Base-by-base conservation (phyloP, 2,797 vertebrate genomes). In the Apogon hyalosoma region DNA sequence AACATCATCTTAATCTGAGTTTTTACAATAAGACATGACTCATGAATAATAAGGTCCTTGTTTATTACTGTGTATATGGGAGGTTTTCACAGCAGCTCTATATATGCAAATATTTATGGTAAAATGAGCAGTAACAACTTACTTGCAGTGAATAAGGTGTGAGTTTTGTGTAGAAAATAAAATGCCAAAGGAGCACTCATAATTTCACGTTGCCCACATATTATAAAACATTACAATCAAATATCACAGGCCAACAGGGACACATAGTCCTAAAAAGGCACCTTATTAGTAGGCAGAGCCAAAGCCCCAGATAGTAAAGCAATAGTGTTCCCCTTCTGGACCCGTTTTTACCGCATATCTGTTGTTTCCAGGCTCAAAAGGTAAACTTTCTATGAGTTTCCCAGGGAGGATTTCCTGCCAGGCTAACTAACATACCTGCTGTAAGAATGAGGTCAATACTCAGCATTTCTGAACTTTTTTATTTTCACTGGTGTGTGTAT, bases 401-500 rank as follows among this genome's bases (percentile, higher is more conserved):
- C 43, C 31, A 4, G 18, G 7, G 16, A 56, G 40, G 6, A 11
- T 48, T 60, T 53, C 9, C 7, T 48, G 19, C 24, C 52, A 24
- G 49, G 65, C 24, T 46, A 6, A 2, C 43, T 6, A 40, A 51
- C 63, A 45, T 53, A 42, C 12, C 36, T 1, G 2, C 10, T 47
- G 12, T 45, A 16, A 65, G 46, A 58, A 73, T 60, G 31, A 49
- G 40, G 42, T 45, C 39, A 61, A 10, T 7, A 5, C 15, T 75
- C 42, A 58, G 62, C 39, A 54, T 78, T 53, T 69, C 36, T 67
- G 43, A 13, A 43, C 14, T 28, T 38, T 38, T 54, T 42, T 48
- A 3, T 62, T 57, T 76, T 28, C 10, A 18, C 48, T 73, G 45
- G 47, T 87, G 47, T 87, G 62, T 70, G 63, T 68, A 41, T 67